phyloP scores from a whole-genome alignment of 1,140 invertebrate genomes.

The Macrocentrus cingulum region DNA sequence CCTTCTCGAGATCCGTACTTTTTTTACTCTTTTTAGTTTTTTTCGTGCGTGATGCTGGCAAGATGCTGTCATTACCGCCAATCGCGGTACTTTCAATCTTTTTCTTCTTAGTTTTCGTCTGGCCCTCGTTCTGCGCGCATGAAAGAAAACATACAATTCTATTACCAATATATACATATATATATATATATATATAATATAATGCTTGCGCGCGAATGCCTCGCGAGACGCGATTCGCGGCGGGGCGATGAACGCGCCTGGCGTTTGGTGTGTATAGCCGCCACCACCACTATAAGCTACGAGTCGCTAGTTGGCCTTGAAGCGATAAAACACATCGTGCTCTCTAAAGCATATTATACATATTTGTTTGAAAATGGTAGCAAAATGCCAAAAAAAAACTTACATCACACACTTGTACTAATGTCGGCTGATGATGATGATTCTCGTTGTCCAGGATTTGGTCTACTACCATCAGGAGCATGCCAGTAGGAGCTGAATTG shows the following conservation, averaged over 20 bases:
- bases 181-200: too few relatives aligned
- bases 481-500: constrained; percentile 26
- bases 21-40: constrained; percentile 66
- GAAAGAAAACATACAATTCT: constrained; percentile 7
- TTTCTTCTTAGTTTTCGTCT: constrained; percentile 55
- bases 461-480: constrained; percentile 25
- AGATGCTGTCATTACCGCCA: constrained; percentile 51
- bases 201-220: too few relatives aligned
- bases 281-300: not conserved
- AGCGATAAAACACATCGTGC: constrained; percentile 39
- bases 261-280: not conserved
- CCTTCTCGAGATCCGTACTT: constrained; percentile 62
- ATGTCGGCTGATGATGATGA: constrained; percentile 44
- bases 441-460: constrained; percentile 45
- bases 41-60: constrained; percentile 58
- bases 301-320: constrained; percentile 42
- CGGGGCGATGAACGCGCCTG: not conserved
- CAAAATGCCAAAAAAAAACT: constrained; percentile 30
- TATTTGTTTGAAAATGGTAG: not conserved
- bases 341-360: constrained; percentile 9
- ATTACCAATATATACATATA: not conserved
- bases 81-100: constrained; percentile 53
- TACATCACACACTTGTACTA: constrained; percentile 48
- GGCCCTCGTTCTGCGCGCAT: constrained; percentile 47
- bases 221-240: not conserved